Conservation (phyloP, 2,888 invertebrate genomes). For the Euclidia mi region DNA sequence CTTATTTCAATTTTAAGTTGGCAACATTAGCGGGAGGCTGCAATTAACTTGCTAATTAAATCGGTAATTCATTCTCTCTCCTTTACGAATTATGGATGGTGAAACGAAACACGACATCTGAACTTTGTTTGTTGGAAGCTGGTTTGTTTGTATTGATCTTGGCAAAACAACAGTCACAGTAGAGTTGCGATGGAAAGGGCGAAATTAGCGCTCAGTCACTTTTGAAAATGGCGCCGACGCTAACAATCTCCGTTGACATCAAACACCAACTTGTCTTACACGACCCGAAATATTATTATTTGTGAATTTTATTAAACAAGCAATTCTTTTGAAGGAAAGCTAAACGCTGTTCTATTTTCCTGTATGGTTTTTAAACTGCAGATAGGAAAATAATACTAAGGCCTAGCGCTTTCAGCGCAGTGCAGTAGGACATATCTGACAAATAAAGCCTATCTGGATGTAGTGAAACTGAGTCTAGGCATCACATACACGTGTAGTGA, state of each 20-base stretch:
- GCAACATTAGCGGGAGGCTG: conserved; percentile 45
- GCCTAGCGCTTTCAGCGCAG: no score
- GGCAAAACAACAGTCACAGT: conserved; percentile 7
- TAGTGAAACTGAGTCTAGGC: no score
- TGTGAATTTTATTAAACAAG: no score
- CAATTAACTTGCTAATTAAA: conserved; percentile 57
- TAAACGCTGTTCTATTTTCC: no score
- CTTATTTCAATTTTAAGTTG: conserved; percentile 57
- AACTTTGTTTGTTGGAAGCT: conserved; percentile 19
- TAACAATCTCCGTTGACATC: not conserved
- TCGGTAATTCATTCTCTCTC: conserved; percentile 46
- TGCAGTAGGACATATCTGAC: no score
- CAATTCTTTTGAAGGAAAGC: no score
- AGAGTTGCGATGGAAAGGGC: conserved; percentile 6
- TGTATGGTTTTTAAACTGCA: no score
- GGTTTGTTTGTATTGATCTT: conserved; percentile 25
- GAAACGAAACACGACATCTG: conserved; percentile 17
- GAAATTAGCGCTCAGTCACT: conserved; percentile 7
- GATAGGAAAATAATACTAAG: no score
- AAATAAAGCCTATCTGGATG: no score
- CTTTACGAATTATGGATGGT: conserved; percentile 38
- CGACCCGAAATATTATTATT: no score
- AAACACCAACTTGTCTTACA: not conserved
- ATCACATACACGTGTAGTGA: no score
- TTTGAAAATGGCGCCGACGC: not conserved